Conservation (phyloP, 2,113 vertebrate genomes). For the Melanocharis versteri region DNA sequence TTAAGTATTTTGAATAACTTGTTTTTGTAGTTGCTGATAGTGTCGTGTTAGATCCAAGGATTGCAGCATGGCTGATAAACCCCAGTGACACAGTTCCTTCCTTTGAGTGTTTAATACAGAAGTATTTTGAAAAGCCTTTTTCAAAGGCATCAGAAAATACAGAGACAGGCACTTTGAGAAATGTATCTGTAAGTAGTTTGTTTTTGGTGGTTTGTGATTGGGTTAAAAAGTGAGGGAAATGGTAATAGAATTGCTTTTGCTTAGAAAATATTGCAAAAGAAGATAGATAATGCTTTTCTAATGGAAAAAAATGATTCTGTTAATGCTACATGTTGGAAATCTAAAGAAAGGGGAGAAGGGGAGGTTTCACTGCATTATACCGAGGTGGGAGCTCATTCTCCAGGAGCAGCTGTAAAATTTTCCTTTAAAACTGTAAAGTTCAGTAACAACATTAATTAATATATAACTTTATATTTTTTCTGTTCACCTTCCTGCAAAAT, state of each 20-base stretch:
- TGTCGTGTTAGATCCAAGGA: slow-evolving; percentile 83
- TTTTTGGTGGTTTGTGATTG: not conserved
- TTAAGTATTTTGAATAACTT: not conserved
- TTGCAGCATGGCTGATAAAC: slow-evolving; percentile 88
- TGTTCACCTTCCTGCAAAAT: not conserved
- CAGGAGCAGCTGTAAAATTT: not conserved
- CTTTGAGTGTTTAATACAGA: slow-evolving; percentile 80
- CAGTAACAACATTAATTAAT: not conserved
- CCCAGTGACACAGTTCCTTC: slow-evolving; percentile 77
- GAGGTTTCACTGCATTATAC: not conserved
- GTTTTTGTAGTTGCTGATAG: slow-evolving; percentile 73
- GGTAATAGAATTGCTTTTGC: not conserved
- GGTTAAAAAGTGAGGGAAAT: not conserved
- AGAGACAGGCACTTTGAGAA: not conserved
- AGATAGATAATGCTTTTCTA: not conserved
- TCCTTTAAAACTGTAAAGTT: not conserved
- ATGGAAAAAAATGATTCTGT: not conserved
- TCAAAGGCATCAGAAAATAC: not conserved
- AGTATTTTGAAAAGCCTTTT: slow-evolving; percentile 66
- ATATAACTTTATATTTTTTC: not conserved
- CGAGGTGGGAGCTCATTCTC: not conserved
- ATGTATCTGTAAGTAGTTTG: slow-evolving; percentile 66
- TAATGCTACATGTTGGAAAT: not conserved
- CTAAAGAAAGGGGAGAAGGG: not conserved
- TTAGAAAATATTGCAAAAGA: not conserved